Evolutionary conservation across 2,797 vertebrate species (phyloP).

Genomic region (Coregonus ussuriensis): DNA sequence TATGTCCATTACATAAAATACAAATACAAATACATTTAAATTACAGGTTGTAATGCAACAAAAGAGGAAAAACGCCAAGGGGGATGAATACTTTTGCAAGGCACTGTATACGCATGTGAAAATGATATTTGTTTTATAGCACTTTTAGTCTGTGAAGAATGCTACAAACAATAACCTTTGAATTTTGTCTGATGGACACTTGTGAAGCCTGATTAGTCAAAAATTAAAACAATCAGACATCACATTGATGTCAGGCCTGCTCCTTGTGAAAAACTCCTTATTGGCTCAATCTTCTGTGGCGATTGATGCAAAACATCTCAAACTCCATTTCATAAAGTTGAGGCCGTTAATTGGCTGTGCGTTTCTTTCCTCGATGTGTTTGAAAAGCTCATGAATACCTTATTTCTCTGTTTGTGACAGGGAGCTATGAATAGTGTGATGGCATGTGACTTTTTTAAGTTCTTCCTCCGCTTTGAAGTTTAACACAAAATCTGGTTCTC

Average conservation of each 20-base stretch:
- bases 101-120: background rate
- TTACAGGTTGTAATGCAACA: too few relatives aligned
- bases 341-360: conserved; percentile 40
- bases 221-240: conserved; percentile 26
- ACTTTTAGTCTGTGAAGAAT: background rate
- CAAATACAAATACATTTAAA: too few relatives aligned
- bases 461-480: conserved; percentile 59
- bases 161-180: background rate
- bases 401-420: conserved; percentile 60
- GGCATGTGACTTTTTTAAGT: conserved; percentile 68
- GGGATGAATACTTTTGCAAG: too few relatives aligned
- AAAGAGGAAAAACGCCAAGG: too few relatives aligned
- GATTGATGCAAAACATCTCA: conserved; percentile 50
- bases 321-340: conserved; percentile 39
- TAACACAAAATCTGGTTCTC: conserved; percentile 24
- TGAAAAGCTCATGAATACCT: conserved; percentile 62
- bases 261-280: conserved; percentile 41
- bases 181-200: background rate
- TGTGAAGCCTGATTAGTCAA: background rate
- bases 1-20: too few relatives aligned
- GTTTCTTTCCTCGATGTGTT: conserved; percentile 61
- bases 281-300: conserved; percentile 41
- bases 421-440: conserved; percentile 38
- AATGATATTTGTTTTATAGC: background rate
- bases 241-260: conserved; percentile 39